These are phyloP conservation scores for Phrynocephalus guinanensis DNA, from an alignment of 2,797 vertebrate species.

Conservation along the genomic window DNA sequence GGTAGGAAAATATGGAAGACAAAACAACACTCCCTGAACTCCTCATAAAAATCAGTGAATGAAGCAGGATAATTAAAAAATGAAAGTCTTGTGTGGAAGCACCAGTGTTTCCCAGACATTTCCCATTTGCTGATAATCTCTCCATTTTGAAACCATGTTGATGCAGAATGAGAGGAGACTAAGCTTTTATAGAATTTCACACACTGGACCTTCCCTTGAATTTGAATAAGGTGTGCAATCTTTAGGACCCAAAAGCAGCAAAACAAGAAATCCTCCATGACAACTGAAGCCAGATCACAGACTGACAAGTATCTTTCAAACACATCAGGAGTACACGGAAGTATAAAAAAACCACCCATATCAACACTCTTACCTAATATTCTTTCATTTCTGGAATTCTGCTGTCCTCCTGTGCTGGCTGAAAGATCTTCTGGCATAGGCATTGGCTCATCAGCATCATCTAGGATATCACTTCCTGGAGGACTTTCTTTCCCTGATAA, in stretches of 20 bases:
- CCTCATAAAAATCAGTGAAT: neutral
- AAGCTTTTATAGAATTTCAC: constrained; percentile 1
- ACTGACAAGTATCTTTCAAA: constrained; percentile 10
- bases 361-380: constrained; percentile 80
- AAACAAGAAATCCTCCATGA: neutral
- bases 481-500: constrained; percentile 91
- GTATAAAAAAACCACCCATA: neutral
- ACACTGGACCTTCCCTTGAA: constrained; percentile 7
- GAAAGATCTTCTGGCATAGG: constrained; percentile 97
- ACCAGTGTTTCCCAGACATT: constrained; percentile 14
- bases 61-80: neutral
- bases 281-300: neutral
- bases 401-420: constrained; percentile 87
- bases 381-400: constrained; percentile 89
- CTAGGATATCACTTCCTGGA: constrained; percentile 86
- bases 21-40: neutral
- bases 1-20: neutral
- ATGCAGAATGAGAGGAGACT: constrained; percentile 7
- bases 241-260: neutral
- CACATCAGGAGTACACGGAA: neutral
- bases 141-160: neutral
- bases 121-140: neutral
- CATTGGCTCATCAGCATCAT: constrained; percentile 95
- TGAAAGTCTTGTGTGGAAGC: neutral
- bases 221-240: neutral